Evolutionary conservation across 2,888 invertebrate species (phyloP).

Genomic region (Metalampra italica): DNA sequence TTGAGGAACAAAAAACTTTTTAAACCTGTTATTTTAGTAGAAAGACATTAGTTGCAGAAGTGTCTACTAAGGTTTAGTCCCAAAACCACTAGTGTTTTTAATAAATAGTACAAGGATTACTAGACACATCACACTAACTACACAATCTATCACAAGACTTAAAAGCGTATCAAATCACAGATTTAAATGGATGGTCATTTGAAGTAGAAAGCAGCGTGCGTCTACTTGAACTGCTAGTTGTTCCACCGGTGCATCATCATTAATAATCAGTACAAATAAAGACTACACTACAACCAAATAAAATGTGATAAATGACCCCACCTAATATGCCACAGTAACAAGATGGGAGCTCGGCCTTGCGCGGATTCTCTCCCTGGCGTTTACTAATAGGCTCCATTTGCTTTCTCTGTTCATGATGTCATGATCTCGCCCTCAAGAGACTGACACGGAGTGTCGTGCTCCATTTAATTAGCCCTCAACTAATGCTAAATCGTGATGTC

Average conservation of each 20-base stretch:
- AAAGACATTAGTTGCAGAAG: too few species aligned
- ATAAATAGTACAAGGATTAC: too few species aligned
- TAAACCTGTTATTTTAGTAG: too few species aligned
- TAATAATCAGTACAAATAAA: conserved; percentile 3
- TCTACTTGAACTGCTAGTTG: too few species aligned
- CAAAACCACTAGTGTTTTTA: too few species aligned
- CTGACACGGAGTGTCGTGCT: conserved; percentile 39
- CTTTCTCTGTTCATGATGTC: conserved; percentile 47
- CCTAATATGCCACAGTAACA: conserved; percentile 34
- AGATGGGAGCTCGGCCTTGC: conserved; percentile 27
- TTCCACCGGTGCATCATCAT: background rate
- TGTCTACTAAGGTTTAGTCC: too few species aligned
- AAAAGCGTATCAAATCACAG: too few species aligned
- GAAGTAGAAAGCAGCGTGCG: too few species aligned
- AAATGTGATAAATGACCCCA: conserved; percentile 34
- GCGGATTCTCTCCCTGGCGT: conserved; percentile 43
- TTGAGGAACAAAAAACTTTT: too few species aligned
- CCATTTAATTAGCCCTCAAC: conserved; percentile 55
- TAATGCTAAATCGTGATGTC: conserved; percentile 34
- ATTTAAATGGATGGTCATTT: too few species aligned
- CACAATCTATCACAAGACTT: too few species aligned
- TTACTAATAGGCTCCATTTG: conserved; percentile 63
- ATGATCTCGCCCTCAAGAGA: conserved; percentile 29
- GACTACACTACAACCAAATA: conserved; percentile 8
- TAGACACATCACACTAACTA: too few species aligned